phyloP scores from a whole-genome alignment of 37 sponge, comb jelly and placozoan genomes.

The Diacarnus erythraeanus region DNA sequence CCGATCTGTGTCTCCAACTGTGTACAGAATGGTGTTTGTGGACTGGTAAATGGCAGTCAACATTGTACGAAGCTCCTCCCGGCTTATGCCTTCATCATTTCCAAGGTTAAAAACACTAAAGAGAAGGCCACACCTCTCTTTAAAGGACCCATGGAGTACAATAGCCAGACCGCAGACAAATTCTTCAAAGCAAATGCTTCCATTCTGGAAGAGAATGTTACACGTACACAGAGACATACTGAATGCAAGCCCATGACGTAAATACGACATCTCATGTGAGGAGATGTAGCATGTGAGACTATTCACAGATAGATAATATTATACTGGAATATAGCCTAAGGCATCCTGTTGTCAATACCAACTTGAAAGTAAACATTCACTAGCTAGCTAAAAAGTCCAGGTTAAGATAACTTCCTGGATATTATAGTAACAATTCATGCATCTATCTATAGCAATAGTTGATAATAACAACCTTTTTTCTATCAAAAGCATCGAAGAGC shows the following conservation, averaged over 20 bases:
- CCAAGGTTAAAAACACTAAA: conserved; percentile 83
- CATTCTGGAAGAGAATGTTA: conserved; percentile 72
- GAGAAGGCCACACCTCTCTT: conserved; percentile 72
- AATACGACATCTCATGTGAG: too few relatives aligned
- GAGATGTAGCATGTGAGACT: background rate
- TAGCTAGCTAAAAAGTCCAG: background rate
- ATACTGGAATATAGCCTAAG: too few relatives aligned
- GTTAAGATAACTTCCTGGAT: background rate
- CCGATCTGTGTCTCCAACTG: conserved; percentile 22
- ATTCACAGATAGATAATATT: background rate
- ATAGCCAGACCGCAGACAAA: conserved; percentile 86
- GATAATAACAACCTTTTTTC: conserved; percentile 82
- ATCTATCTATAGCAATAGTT: too few relatives aligned
- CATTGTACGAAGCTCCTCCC: conserved; percentile 67
- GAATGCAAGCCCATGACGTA: too few relatives aligned
- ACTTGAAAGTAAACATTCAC: background rate
- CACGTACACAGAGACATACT: too few relatives aligned
- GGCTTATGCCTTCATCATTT: conserved; percentile 74
- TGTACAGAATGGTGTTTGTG: conserved; percentile 48
- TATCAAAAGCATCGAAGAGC: conserved; percentile 88
- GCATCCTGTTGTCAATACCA: background rate
- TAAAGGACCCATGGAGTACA: conserved; percentile 76
- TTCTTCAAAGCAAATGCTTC: conserved; percentile 79
- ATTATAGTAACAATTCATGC: background rate
- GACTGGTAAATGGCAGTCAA: conserved; percentile 56